Conservation (phyloP, 2,888 invertebrate species). For the Cephus nigrinus region DNA sequence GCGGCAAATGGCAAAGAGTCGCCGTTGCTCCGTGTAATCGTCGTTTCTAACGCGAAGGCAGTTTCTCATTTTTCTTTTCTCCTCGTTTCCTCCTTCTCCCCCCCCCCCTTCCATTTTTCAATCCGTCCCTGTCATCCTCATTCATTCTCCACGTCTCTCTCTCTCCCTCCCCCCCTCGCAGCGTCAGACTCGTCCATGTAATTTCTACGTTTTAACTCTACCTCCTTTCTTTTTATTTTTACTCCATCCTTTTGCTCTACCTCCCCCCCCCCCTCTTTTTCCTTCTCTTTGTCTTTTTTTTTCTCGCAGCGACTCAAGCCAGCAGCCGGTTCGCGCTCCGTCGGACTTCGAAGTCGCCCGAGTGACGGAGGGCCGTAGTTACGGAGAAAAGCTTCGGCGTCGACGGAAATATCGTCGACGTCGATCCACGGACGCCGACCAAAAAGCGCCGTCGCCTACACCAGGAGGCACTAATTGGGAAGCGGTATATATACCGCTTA, state of each 20-base stretch:
- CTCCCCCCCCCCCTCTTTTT: background rate
- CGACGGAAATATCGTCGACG: slow-evolving; percentile 64
- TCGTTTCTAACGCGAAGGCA: background rate
- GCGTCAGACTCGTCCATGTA: slow-evolving; percentile 5
- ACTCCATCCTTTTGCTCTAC: background rate
- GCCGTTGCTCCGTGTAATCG: background rate
- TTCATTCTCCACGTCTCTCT: slow-evolving; percentile 10
- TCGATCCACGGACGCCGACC: slow-evolving; percentile 27
- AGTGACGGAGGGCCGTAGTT: slow-evolving; percentile 14
- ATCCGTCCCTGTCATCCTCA: slow-evolving; percentile 7
- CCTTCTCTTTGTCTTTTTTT: slow-evolving; percentile 13
- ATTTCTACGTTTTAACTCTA: slow-evolving; percentile 23
- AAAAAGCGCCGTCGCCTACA: slow-evolving; percentile 32
- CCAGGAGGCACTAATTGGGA: slow-evolving; percentile 64
- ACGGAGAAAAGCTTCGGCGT: slow-evolving; percentile 44
- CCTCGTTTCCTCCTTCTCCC: background rate
- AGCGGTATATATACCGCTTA: slow-evolving; percentile 46
- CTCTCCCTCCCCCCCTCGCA: background rate
- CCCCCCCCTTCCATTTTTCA: slow-evolving; percentile 10
- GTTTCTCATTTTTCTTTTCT: background rate
- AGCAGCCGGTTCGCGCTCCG: background rate
- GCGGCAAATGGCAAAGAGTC: slow-evolving; percentile 7
- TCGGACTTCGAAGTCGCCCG: slow-evolving; percentile 6
- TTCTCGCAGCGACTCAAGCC: slow-evolving; percentile 4
- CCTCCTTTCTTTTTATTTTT: background rate